These are phyloP conservation scores for Orthonevra nobilis DNA, from an alignment of 2,888 invertebrate species.

Conservation along the genomic window DNA sequence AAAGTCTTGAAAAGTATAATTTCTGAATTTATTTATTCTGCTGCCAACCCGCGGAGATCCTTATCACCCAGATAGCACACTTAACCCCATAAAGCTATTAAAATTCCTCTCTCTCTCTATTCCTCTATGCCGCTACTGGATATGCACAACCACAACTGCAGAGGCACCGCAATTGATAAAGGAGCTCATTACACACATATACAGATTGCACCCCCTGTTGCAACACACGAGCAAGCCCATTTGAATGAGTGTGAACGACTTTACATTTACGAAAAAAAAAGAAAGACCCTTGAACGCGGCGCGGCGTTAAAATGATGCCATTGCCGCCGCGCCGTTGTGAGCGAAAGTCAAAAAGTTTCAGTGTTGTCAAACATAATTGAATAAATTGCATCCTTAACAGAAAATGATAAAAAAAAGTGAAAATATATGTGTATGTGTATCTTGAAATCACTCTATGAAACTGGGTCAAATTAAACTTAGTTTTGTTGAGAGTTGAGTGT, in stretches of 20 bases:
- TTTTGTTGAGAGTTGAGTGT: conserved; percentile 8
- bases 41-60: neutral
- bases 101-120: conserved; percentile 35
- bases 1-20: conserved; percentile 33
- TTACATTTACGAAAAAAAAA: conserved; percentile 5
- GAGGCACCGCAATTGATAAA: too few relatives aligned
- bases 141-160: conserved; percentile 24
- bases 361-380: conserved; percentile 68
- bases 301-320: conserved; percentile 51
- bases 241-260: conserved; percentile 23
- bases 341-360: conserved; percentile 64
- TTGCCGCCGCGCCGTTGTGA: conserved; percentile 44
- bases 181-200: too few relatives aligned
- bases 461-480: conserved; percentile 48
- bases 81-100: conserved; percentile 66
- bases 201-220: too few relatives aligned
- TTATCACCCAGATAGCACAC: conserved; percentile 46
- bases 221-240: too few relatives aligned
- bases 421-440: conserved; percentile 12
- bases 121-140: too few relatives aligned
- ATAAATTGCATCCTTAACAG: conserved; percentile 61
- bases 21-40: conserved; percentile 49
- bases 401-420: conserved; percentile 34
- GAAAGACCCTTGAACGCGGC: conserved; percentile 1
- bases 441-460: conserved; percentile 53